phyloP scores from a whole-genome alignment of 1,140 invertebrate species.

The Caenorhabditis tropicalis region DNA sequence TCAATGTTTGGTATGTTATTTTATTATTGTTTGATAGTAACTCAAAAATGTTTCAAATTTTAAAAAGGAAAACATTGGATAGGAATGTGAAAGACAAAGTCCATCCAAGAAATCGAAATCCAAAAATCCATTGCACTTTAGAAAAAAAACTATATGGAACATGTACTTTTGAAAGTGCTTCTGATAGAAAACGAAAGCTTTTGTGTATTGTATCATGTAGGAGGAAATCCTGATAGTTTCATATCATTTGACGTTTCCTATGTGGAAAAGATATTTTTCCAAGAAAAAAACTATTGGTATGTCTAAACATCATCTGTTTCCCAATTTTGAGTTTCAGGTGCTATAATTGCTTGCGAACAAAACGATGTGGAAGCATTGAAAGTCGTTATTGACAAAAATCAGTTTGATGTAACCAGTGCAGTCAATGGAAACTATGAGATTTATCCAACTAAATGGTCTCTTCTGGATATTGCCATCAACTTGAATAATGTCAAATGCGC shows the following conservation, averaged over 20 bases:
- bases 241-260: too few relatives aligned
- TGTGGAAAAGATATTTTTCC: too few relatives aligned
- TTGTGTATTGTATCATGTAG: too few relatives aligned
- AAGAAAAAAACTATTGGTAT: too few relatives aligned
- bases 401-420: slow-evolving; percentile 45
- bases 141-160: neutral
- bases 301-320: too few relatives aligned
- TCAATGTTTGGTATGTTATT: slow-evolving; percentile 42
- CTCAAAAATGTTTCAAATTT: neutral
- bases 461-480: slow-evolving; percentile 50
- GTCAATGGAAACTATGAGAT: slow-evolving; percentile 21
- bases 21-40: neutral
- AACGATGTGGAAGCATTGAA: slow-evolving; percentile 40
- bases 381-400: slow-evolving; percentile 45
- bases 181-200: neutral
- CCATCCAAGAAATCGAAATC: neutral
- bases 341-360: slow-evolving; percentile 51
- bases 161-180: slow-evolving; percentile 15
- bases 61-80: neutral
- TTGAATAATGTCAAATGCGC: slow-evolving; percentile 35
- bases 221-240: too few relatives aligned
- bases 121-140: neutral
- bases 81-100: neutral
- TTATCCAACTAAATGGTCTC: slow-evolving; percentile 46
- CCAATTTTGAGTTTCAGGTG: slow-evolving; percentile 35